phyloP scores from a whole-genome alignment of 1,140 invertebrate species.

The Olivierus martensii region DNA sequence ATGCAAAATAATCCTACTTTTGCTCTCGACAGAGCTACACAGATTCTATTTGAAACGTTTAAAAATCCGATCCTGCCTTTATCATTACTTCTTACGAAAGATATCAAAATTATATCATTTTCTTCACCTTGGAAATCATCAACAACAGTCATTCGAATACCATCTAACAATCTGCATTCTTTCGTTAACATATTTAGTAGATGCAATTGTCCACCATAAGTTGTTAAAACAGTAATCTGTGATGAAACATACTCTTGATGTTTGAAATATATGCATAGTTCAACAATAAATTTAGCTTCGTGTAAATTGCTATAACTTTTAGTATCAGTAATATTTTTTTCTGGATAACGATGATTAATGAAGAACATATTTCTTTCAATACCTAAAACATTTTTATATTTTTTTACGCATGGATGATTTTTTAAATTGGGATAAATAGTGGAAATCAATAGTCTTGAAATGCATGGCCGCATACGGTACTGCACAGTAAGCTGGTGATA shows the following conservation, averaged over 20 bases:
- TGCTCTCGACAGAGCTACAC: constrained; percentile 67
- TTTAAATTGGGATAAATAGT: constrained; percentile 4
- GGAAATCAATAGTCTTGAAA: constrained; percentile 7
- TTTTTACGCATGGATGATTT: not conserved
- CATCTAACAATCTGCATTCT: not conserved
- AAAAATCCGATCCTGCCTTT: constrained; percentile 58
- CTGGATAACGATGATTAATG: not conserved
- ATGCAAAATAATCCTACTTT: constrained; percentile 50
- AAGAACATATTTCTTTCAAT: constrained; percentile 3
- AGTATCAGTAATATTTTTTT: not conserved
- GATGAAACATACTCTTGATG: constrained; percentile 39
- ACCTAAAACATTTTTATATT: not conserved
- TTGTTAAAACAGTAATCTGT: constrained; percentile 48
- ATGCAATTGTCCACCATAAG: constrained; percentile 43
- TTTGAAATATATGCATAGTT: constrained; percentile 43
- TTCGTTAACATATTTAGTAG: constrained; percentile 18
- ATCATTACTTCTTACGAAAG: constrained; percentile 57
- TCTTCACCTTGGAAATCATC: constrained; percentile 81
- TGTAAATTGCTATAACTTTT: constrained; percentile 32
- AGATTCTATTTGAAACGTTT: constrained; percentile 55
- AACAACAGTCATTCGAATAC: constrained; percentile 33
- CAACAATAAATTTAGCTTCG: constrained; percentile 41
- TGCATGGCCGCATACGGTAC: constrained; percentile 12
- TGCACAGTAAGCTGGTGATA: constrained; percentile 8
- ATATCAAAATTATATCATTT: constrained; percentile 64